These are phyloP conservation scores for Archegozetes longisetosus DNA, from an alignment of 1,140 invertebrate genomes.

Conservation along the genomic window DNA sequence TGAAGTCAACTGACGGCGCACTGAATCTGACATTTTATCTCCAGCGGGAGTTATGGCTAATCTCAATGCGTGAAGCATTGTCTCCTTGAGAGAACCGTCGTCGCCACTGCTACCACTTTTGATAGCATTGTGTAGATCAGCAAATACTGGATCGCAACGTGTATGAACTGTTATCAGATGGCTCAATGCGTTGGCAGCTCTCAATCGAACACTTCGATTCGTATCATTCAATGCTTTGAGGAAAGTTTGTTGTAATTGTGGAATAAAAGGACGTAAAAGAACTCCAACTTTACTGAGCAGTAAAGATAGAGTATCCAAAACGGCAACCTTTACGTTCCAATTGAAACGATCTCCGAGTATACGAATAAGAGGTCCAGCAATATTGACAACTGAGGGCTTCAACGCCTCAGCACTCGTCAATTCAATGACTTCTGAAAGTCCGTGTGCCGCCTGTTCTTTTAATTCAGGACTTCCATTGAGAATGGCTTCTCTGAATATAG, in stretches of 20 bases:
- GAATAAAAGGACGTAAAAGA: slow-evolving; percentile 91
- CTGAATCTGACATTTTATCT: slow-evolving; percentile 66
- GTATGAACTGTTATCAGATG: slow-evolving; percentile 76
- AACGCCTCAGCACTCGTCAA: slow-evolving; percentile 66
- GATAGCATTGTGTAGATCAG: slow-evolving; percentile 69
- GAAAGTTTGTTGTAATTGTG: slow-evolving; percentile 95
- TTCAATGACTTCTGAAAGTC: slow-evolving; percentile 77
- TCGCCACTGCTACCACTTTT: slow-evolving; percentile 62
- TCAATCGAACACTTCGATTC: slow-evolving; percentile 66
- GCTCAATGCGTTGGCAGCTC: slow-evolving; percentile 69
- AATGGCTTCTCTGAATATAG: slow-evolving; percentile 88
- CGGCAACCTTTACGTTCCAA: slow-evolving; percentile 81
- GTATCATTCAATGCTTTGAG: slow-evolving; percentile 79
- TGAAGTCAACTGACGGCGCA: slow-evolving; percentile 53
- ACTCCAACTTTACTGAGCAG: slow-evolving; percentile 78
- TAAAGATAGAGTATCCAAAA: slow-evolving; percentile 79
- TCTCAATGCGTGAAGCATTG: slow-evolving; percentile 73
- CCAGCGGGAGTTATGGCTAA: slow-evolving; percentile 64
- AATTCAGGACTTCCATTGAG: slow-evolving; percentile 81
- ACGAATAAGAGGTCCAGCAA: slow-evolving; percentile 91
- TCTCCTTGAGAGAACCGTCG: slow-evolving; percentile 45
- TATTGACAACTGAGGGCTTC: slow-evolving; percentile 85
- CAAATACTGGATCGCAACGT: slow-evolving; percentile 64
- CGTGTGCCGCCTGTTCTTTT: slow-evolving; percentile 87
- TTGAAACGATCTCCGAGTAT: slow-evolving; percentile 91